Evolutionary conservation across 2,888 invertebrate genomes (phyloP).

Genomic region (Amphipyra berbera): DNA sequence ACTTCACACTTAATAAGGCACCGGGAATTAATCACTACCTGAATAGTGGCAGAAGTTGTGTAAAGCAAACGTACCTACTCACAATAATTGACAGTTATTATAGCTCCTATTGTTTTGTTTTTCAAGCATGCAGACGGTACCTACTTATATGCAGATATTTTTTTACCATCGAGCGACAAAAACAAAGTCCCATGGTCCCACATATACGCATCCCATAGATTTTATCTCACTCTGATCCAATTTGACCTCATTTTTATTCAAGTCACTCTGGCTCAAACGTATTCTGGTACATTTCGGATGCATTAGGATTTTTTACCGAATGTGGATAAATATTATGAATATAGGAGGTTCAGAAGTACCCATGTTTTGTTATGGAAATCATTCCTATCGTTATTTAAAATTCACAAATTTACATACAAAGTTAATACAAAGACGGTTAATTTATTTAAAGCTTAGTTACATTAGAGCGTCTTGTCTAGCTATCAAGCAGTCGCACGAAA

Average conservation of each 20-base stretch:
- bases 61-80: conserved; percentile 18
- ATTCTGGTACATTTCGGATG: conserved; percentile 83
- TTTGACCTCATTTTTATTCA: conserved; percentile 87
- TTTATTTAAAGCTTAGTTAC: conserved; percentile 6
- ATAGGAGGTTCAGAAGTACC: conserved; percentile 46
- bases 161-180: conserved; percentile 42
- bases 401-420: conserved; percentile 26
- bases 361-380: conserved; percentile 31
- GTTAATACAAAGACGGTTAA: conserved; percentile 16
- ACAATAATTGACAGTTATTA: conserved; percentile 28
- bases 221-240: conserved; percentile 82
- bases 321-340: conserved; percentile 50
- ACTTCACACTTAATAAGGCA: conserved; percentile 25
- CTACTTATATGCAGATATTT: conserved; percentile 26
- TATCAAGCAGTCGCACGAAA: no score
- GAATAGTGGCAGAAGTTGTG: conserved; percentile 28
- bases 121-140: background rate
- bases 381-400: conserved; percentile 26
- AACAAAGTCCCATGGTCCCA: conserved; percentile 53
- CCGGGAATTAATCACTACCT: conserved; percentile 21
- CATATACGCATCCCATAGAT: conserved; percentile 68
- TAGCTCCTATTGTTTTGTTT: conserved; percentile 3
- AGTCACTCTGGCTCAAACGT: conserved; percentile 78
- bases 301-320: conserved; percentile 76
- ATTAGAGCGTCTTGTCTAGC: no score